A percentile compares a stretch with the other conserved stretches of the same genome.
Evolutionary conservation across 1,140 invertebrate genomes (phyloP).

Genomic region (Drosophila tristis): DNA sequence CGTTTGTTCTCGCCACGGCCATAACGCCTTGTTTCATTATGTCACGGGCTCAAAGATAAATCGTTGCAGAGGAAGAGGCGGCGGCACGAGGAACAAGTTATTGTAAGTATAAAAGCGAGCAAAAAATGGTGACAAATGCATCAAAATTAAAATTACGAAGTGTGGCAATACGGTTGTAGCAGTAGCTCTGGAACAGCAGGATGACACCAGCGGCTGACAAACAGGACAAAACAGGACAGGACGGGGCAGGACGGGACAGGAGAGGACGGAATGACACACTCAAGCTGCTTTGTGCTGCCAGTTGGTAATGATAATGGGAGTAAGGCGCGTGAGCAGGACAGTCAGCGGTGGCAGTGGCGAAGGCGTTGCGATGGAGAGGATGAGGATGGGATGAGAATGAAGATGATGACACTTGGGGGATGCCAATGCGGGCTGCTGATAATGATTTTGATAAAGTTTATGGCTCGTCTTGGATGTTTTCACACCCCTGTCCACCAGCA

Average conservation of each 20-base stretch:
- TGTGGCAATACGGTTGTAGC: conserved; percentile 45
- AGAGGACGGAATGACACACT: conserved; percentile 60
- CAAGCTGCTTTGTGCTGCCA: conserved; percentile 71
- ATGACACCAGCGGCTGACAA: conserved; percentile 12
- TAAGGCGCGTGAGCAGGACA: conserved; percentile 37
- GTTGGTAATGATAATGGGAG: conserved; percentile 67
- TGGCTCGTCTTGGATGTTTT: conserved; percentile 15
- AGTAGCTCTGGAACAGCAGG: not conserved
- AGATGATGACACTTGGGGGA: conserved; percentile 39
- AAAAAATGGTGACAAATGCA: conserved; percentile 78
- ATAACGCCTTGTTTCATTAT: conserved; percentile 68
- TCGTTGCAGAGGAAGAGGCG: conserved; percentile 44
- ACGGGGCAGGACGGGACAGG: no score
- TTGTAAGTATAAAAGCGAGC: conserved; percentile 4
- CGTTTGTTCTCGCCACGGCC: conserved; percentile 48
- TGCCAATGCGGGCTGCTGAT: conserved; percentile 49
- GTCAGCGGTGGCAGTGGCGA: no score
- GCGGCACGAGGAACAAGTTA: not conserved
- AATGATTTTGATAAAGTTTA: conserved; percentile 72
- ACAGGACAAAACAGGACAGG: not conserved
- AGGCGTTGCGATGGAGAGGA: conserved; percentile 15
- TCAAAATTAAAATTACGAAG: conserved; percentile 81
- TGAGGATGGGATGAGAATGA: not conserved
- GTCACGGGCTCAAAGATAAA: conserved; percentile 65
- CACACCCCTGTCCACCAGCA: conserved; percentile 11